Conservation (phyloP, 23 tunicate species). For the Trididemnum clinides region DNA sequence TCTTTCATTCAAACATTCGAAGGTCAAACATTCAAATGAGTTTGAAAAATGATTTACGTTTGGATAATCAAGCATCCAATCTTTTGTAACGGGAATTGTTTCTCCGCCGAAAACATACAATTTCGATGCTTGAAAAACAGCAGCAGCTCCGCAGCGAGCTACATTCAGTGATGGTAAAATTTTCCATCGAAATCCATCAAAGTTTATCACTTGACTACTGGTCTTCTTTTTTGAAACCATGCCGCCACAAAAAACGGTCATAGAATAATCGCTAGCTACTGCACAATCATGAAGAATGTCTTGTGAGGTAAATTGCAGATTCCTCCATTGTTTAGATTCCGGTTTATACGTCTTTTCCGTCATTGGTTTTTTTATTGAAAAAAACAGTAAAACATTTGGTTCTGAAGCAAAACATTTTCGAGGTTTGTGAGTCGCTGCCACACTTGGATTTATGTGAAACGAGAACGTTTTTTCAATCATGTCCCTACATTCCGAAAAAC, state of each 20-base stretch:
- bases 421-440: too few relatives aligned
- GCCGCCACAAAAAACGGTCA: background rate
- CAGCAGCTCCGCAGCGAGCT: conserved; percentile 13
- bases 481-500: too few relatives aligned
- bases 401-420: too few relatives aligned
- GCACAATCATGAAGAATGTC: background rate
- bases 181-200: background rate
- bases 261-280: background rate
- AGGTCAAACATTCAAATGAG: background rate
- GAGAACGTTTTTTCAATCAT: too few relatives aligned
- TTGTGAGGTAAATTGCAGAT: background rate
- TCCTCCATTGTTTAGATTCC: background rate
- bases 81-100: background rate
- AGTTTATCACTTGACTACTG: background rate
- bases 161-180: background rate
- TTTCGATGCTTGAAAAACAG: background rate
- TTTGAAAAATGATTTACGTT: background rate
- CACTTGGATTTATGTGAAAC: too few relatives aligned
- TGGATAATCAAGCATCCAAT: background rate
- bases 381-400: too few relatives aligned
- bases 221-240: background rate
- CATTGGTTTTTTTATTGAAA: too few relatives aligned
- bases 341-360: too few relatives aligned
- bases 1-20: background rate
- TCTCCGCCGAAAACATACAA: conserved; percentile 2